phyloP scores from a whole-genome alignment of 2,888 invertebrate genomes.

The Hofmannophila pseudospretella region DNA sequence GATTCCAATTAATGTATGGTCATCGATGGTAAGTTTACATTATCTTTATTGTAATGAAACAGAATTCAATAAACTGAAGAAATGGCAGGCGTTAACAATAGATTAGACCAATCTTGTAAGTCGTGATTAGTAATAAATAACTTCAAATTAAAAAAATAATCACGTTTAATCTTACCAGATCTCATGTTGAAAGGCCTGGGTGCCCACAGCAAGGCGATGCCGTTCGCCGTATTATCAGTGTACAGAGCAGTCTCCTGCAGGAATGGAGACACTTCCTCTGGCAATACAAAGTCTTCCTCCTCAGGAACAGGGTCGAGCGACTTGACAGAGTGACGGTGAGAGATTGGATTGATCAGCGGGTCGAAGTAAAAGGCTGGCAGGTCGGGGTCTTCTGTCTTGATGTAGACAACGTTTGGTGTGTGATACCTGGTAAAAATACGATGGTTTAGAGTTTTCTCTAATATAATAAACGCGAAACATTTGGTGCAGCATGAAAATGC shows the following conservation, averaged over 20 bases:
- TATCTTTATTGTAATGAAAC: no score
- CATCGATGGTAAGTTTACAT: no score
- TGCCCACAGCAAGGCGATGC: conserved; percentile 97
- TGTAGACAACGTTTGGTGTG: conserved; percentile 98
- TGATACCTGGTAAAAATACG: conserved; percentile 88
- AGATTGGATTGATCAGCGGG: conserved; percentile 99
- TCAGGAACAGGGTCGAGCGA: conserved; percentile 92
- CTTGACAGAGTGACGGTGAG: conserved; percentile 93
- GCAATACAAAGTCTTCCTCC: conserved; percentile 95
- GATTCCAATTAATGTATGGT: no score
- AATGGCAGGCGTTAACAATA: no score
- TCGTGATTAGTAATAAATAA: no score
- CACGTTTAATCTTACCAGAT: conserved; percentile 84
- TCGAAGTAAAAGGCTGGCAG: conserved; percentile 99
- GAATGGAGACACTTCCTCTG: conserved; percentile 94
- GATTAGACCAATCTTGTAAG: no score
- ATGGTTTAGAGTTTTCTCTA: not conserved
- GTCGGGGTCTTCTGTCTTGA: conserved; percentile 99
- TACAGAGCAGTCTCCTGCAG: conserved; percentile 97
- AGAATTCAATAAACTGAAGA: no score
- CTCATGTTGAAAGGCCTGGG: conserved; percentile 98
- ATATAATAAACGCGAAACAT: not conserved
- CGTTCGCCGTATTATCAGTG: conserved; percentile 99
- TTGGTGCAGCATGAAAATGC: no score
- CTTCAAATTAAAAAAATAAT: no score